Conservation (phyloP, 2,113 vertebrate species). For the Anoplopoma fimbria region DNA sequence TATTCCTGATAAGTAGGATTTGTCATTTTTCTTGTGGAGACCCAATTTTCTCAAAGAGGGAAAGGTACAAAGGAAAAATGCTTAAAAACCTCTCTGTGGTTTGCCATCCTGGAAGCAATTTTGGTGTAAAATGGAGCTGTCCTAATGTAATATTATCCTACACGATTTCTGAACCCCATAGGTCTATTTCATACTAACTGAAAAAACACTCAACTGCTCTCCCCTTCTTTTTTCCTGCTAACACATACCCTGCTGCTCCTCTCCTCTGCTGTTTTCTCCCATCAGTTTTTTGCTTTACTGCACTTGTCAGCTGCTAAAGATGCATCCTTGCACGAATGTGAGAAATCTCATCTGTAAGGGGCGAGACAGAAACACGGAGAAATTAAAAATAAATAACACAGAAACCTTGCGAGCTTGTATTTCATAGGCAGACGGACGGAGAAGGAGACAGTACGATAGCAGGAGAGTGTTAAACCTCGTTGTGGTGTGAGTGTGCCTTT, state of each 20-base stretch:
- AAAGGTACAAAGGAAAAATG: conserved; percentile 46
- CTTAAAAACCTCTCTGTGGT: conserved; percentile 37
- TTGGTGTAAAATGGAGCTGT: conserved; percentile 68
- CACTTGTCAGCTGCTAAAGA: conserved; percentile 61
- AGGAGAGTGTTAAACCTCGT: conserved; percentile 46
- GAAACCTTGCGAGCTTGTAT: conserved; percentile 41
- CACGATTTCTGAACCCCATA: conserved; percentile 53
- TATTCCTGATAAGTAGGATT: conserved; percentile 51
- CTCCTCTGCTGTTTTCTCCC: conserved; percentile 31
- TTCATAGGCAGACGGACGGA: conserved; percentile 40
- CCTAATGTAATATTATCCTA: conserved; percentile 55
- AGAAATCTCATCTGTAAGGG: conserved; percentile 59
- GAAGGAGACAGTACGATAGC: conserved; percentile 27
- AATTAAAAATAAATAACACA: conserved; percentile 44
- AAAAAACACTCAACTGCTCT: conserved; percentile 23
- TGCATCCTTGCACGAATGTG: conserved; percentile 53
- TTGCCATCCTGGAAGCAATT: conserved; percentile 59
- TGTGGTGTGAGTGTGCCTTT: conserved; percentile 62
- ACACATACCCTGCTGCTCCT: conserved; percentile 34
- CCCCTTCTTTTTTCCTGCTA: background rate
- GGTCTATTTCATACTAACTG: conserved; percentile 58
- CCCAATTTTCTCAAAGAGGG: conserved; percentile 48
- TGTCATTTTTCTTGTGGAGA: conserved; percentile 38
- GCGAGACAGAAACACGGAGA: conserved; percentile 23
- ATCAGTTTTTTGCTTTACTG: conserved; percentile 33